Evolutionary conservation across 2,888 invertebrate species (phyloP).

Genomic region (Athripsodes cinereus): DNA sequence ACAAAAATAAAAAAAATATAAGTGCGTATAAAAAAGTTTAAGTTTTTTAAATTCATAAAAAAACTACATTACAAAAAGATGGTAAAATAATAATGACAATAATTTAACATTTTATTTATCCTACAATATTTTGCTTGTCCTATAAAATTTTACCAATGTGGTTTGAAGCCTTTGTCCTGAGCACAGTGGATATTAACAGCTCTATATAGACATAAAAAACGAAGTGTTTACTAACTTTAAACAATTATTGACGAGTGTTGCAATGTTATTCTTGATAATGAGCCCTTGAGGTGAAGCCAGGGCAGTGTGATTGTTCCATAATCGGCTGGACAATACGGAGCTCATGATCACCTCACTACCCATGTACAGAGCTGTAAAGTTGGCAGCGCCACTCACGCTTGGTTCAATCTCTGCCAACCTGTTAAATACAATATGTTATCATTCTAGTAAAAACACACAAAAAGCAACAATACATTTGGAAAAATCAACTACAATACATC

Average conservation of each 20-base stretch:
- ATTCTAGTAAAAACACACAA: too few relatives aligned
- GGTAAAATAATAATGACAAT: not conserved
- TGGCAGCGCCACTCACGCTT: constrained; percentile 70
- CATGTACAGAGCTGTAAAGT: constrained; percentile 75
- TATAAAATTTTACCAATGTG: too few relatives aligned
- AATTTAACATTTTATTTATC: not conserved
- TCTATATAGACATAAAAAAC: too few relatives aligned
- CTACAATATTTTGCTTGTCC: too few relatives aligned
- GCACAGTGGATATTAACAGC: not conserved
- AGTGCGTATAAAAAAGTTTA: too few relatives aligned
- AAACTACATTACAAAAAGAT: too few relatives aligned
- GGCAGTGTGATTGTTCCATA: constrained; percentile 37
- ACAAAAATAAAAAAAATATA: too few relatives aligned
- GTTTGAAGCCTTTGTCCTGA: too few relatives aligned
- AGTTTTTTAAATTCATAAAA: too few relatives aligned
- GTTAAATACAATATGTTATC: constrained; percentile 2
- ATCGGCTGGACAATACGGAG: constrained; percentile 41
- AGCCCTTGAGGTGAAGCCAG: constrained; percentile 42
- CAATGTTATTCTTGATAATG: constrained; percentile 24
- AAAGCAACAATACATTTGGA: too few relatives aligned
- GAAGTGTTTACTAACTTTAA: constrained; percentile 50
- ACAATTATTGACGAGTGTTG: constrained; percentile 49
- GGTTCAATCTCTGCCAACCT: constrained; percentile 75
- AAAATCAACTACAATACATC: too few relatives aligned
- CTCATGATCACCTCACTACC: constrained; percentile 58